Evolutionary conservation across 2,797 vertebrate species (phyloP).

Genomic region (Brachymystax lenok): DNA sequence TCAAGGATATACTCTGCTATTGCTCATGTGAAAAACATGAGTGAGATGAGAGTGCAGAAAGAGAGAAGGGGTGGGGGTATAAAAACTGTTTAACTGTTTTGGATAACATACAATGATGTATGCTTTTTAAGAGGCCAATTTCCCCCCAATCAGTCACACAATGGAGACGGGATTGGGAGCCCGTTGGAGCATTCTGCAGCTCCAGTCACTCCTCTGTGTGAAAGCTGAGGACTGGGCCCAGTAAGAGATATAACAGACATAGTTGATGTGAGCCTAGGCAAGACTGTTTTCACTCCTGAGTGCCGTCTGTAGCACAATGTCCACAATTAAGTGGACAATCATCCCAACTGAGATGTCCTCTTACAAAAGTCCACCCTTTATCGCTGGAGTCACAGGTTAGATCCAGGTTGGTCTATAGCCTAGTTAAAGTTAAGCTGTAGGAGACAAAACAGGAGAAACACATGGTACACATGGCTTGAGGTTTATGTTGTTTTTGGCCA

Average conservation of each 20-base stretch:
- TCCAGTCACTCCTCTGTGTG: conserved; percentile 12
- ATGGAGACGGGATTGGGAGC: conserved; percentile 8
- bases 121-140: conserved; percentile 18
- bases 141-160: conserved; percentile 24
- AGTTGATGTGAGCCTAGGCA: conserved; percentile 19
- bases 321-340: no score
- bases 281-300: conserved; percentile 22
- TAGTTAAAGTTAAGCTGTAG: no score
- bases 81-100: neutral
- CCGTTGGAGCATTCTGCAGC: neutral
- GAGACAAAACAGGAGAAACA: no score
- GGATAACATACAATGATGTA: no score
- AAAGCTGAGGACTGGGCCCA: conserved; percentile 25
- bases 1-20: no score
- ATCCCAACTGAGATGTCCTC: no score
- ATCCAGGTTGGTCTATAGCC: no score
- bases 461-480: neutral
- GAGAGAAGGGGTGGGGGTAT: neutral
- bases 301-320: neutral
- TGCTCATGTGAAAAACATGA: no score
- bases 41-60: neutral
- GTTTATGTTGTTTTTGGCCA: conserved; percentile 3
- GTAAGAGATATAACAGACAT: conserved; percentile 37
- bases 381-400: no score
- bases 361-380: no score